Evolutionary conservation across 2,888 invertebrate genomes (phyloP), one percentile per base, ranked within the genome.

Genomic region (Sclerodermus sp.): DNA sequence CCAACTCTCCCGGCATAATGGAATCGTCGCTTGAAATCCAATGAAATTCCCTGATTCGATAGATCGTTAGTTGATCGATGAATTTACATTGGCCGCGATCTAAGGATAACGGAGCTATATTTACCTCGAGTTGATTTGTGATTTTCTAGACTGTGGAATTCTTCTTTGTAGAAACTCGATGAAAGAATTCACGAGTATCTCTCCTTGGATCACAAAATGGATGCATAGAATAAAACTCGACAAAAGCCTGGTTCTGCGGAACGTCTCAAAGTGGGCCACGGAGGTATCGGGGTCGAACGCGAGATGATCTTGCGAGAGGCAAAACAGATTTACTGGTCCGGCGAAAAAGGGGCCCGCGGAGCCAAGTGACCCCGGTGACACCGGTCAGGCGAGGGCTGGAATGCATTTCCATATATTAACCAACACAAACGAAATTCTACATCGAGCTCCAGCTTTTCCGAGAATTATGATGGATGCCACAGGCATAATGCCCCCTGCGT

Each of bases 351-450:
- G 60, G 55, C 53, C 57, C 37, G 40, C 47, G 55, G 60, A 57
- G 55, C 57, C 53, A 56, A 62, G 51, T 60, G 63, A 63, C 62
- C 67, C 60, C 47, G 55, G 63, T 67, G 66, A 70, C 66, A 66
- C 61, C 57, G 66, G 60, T 60, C 60, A 55, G 56, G 49, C 53
- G 39, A 53, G 48, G 49, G 39, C 47, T 47, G 49, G 62, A 66
- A 68, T 64, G 57, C 57, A 66, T 71, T 66, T 66, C 60, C 66
- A 63, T 66, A 60, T 53, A 68, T 68, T 71, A 68, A 64, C 55
- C 42, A 55, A 44, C 50, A 45, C 14, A 39, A 47, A 42, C 46
- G 49, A 53, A 49, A 23, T 23, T 23, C 45, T 42, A 48, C n/a
- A 12, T 4, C 4, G 34, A 12, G 34, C 34, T 34, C 51, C 41